These are phyloP conservation scores for Portunus trituberculatus DNA, from an alignment of 1,140 invertebrate species.

Conservation along the genomic window DNA sequence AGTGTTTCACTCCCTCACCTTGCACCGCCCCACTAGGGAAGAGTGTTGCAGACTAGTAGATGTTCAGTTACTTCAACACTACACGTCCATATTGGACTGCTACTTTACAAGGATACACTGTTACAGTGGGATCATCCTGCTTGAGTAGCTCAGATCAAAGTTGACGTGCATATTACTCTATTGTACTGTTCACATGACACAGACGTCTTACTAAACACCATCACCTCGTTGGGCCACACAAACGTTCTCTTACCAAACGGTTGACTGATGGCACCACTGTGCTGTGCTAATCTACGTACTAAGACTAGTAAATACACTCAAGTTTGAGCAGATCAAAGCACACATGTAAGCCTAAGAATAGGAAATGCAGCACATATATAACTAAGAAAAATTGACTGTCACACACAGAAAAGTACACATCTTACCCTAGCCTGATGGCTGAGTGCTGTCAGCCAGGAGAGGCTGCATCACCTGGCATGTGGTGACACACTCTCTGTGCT, in stretches of 20 bases:
- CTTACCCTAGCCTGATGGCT: neutral
- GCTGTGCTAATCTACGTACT: neutral
- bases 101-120: no score
- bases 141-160: neutral
- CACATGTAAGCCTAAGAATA: neutral
- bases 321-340: neutral
- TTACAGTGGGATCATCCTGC: no score
- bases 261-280: neutral
- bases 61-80: no score
- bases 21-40: no score
- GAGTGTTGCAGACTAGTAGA: no score
- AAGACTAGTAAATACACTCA: neutral
- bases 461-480: neutral
- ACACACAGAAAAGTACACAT: neutral
- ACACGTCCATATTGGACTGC: no score
- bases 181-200: neutral
- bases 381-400: neutral
- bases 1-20: no score
- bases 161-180: neutral
- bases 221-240: neutral
- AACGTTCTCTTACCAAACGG: neutral
- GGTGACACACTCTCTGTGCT: neutral
- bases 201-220: neutral
- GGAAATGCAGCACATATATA: neutral
- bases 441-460: neutral